Evolutionary conservation across 2,797 vertebrate species (phyloP), one percentile per base, ranked within the genome.

Genomic region (Oceanodroma leucorhoa): DNA sequence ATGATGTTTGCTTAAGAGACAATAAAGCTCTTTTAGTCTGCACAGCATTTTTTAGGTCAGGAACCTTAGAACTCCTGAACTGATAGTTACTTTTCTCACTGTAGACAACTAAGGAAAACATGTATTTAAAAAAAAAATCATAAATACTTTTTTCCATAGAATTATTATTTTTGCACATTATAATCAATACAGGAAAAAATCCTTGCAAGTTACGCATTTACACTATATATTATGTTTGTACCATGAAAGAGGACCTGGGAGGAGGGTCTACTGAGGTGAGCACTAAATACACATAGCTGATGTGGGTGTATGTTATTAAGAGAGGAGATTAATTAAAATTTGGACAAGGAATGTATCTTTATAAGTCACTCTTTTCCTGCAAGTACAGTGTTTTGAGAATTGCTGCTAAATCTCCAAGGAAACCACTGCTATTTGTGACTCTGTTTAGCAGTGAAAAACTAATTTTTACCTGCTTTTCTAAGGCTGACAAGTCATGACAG

Each of bases 401-500:
- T 95, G 83, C 95, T 96, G 67, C 43, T 77, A 84, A 96, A 87
- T 98, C 94, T 97, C 97, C 97, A 98, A 97, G 98, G 97, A 98
- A 98, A 98, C 97, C 94, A 90, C 24, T 92, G 95, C 97, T 98
- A 97, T 98, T 97, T 98, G 96, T 96, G 97, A 96, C 92, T 97
- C 77, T 87, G 80, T 94, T 90, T 98, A 94, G 93, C 97, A 96
- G 97, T 97, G 95, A 96, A 96, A 97, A 97, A 97, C 96, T 97
- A 97, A 98, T 98, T 98, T 98, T 98, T 98, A 98, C 98, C 97
- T 98, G 96, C 96, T 75, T 82, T 97, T 96, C 95, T 96, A 95
- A 97, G 97, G 97, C 97, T 98, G 98, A 98, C 98, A 97, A 97
- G 98, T 98, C 96, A 78, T 98, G 98, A 98, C 98, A 97, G 97